Percentiles rank a stretch among this genome's conserved stretches.
Conservation (phyloP, 2,888 invertebrate genomes). For the Callyntrura sp. region DNA sequence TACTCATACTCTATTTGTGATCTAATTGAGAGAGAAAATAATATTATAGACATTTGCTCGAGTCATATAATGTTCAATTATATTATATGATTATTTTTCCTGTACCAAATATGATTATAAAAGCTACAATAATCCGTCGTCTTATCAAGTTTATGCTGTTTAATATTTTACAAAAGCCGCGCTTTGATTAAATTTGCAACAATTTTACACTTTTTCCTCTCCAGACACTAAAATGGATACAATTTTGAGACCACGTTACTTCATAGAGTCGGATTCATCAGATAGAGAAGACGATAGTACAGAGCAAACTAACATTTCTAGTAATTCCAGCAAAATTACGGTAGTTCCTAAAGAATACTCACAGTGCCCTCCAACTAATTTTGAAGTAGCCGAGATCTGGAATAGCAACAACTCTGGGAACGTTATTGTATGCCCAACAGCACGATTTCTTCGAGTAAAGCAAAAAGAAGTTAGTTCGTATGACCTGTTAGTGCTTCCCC, state of each 20-base stretch:
- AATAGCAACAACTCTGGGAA: not conserved
- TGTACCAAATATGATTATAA: too few species aligned
- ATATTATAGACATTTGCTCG: too few species aligned
- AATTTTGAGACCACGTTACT: constrained; percentile 45
- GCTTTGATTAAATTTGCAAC: too few species aligned
- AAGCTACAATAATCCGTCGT: too few species aligned
- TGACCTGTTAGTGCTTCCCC: constrained; percentile 38
- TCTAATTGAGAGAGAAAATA: too few species aligned
- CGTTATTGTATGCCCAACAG: constrained; percentile 37
- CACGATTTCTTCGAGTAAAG: constrained; percentile 44
- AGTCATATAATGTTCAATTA: too few species aligned
- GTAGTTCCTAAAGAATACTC: not conserved
- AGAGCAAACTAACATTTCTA: not conserved
- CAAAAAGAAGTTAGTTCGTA: constrained; percentile 43
- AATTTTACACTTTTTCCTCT: too few species aligned
- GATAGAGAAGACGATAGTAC: not conserved
- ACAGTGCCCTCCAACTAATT: not conserved
- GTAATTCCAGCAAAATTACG: constrained; percentile 11
- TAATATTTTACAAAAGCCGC: too few species aligned
- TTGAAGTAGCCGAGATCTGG: not conserved
- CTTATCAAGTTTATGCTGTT: too few species aligned
- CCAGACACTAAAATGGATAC: too few species aligned
- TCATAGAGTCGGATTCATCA: constrained; percentile 43
- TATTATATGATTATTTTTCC: too few species aligned
- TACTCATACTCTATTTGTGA: too few species aligned